These are phyloP conservation scores for Thyatira batis DNA, from an alignment of 2,888 invertebrate species.

Conservation along the genomic window DNA sequence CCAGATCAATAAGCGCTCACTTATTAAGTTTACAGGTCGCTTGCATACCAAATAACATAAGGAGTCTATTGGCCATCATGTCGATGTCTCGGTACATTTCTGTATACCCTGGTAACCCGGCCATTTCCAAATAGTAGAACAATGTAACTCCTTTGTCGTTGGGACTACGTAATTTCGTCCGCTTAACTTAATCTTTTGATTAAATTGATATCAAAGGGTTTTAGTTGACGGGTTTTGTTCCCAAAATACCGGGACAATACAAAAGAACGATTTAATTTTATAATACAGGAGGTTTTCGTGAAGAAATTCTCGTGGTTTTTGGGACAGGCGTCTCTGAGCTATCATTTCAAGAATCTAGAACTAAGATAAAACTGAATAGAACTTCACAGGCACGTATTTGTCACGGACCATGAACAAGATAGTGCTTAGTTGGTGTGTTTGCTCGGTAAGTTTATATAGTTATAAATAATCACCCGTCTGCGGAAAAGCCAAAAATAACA, in stretches of 20 bases:
- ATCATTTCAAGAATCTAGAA: too few relatives aligned
- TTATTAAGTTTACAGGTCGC: too few relatives aligned
- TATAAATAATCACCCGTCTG: too few relatives aligned
- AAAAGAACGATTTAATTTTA: background rate
- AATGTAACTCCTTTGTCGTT: conserved; percentile 1
- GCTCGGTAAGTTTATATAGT: too few relatives aligned
- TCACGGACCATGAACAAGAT: too few relatives aligned
- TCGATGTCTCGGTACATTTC: background rate
- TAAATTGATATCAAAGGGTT: conserved; percentile 5
- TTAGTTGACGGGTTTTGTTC: background rate
- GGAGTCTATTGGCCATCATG: too few relatives aligned
- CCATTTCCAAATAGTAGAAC: background rate
- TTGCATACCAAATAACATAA: too few relatives aligned
- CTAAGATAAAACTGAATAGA: too few relatives aligned
- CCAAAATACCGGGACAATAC: background rate
- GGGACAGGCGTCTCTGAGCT: background rate
- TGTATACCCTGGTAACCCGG: background rate
- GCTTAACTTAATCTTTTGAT: conserved; percentile 4
- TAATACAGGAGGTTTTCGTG: background rate
- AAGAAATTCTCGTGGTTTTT: background rate
- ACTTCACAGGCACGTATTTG: too few relatives aligned
- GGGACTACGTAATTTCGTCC: background rate
- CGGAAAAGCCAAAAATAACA: too few relatives aligned
- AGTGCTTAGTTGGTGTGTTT: too few relatives aligned
- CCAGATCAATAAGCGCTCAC: too few relatives aligned